Base-by-base conservation (phyloP, 2,113 vertebrate species). In the Nanorana parkeri region DNA sequence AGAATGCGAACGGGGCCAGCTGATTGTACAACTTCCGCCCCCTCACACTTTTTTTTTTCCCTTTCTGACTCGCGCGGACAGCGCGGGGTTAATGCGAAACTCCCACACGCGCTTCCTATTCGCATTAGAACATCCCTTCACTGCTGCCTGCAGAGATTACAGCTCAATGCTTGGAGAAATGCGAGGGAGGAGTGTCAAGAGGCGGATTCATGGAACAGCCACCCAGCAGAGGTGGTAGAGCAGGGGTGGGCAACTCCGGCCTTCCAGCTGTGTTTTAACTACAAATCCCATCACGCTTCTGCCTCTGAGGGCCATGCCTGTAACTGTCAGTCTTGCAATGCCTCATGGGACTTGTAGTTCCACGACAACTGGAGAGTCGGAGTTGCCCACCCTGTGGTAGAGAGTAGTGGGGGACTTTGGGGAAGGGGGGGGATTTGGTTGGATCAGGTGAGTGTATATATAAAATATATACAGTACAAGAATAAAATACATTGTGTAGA, bases 41-140 rank as follows among this genome's bases (percentile, higher is more conserved):
- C 54, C 71, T 74, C 55, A 23, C 26, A 23, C 19, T 29, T 3
- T 29, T 28, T 23, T 5, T 23, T 1, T 29, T 28, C 19, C 11
- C 51, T 1, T 29, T 28, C 19, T 52, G 36, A 19, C n/a, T 51
- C 36, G 21, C 32, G 32, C 17, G 58, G 73, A 19, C 36, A 29
- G 3, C 20, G 21, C 15, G 69, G 52, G 69, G 52, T 73, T 56
- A 73, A 56, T 29, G 3, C 7, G 15, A 3, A 19, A 52, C 69
- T 26, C 68, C 47, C 68, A 54, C 68, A 0, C 26, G 26, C 51
- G 3, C 68, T 71, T 71, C 68, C 67, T 69, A 24, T 41, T 69
- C 67, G 3, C 67, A 47, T 51, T 23, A 51, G 36, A 47, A 51
- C 67, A 51, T 69, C 67, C 66, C 47, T 71, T 26, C 47, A 21